phyloP scores from a whole-genome alignment of 2,888 invertebrate species.

The Phaonia tiefii region DNA sequence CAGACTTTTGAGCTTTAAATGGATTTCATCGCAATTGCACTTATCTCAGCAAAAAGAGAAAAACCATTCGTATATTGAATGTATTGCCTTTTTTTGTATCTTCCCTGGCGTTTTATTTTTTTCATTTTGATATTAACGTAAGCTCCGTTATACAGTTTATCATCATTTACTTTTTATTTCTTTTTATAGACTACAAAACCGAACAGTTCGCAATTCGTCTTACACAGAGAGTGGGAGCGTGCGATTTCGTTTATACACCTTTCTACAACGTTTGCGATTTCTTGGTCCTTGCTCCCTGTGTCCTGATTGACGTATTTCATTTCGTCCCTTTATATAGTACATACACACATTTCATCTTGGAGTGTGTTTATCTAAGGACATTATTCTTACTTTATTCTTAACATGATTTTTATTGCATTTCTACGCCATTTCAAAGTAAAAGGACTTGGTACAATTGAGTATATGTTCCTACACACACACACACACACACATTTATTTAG shows the following conservation, averaged over 20 bases:
- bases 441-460: neutral
- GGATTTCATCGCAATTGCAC: slow-evolving; percentile 3
- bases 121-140: too few species aligned
- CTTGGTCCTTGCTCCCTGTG: neutral
- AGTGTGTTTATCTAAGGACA: slow-evolving; percentile 43
- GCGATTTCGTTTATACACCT: slow-evolving; percentile 8
- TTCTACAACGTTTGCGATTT: neutral
- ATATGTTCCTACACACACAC: too few species aligned
- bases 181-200: slow-evolving; percentile 36
- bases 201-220: too few species aligned
- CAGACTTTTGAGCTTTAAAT: slow-evolving; percentile 20
- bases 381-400: slow-evolving; percentile 48
- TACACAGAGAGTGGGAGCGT: too few species aligned
- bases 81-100: slow-evolving; percentile 12
- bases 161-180: slow-evolving; percentile 42
- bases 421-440: slow-evolving; percentile 37
- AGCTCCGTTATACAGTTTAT: slow-evolving; percentile 44
- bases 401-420: slow-evolving; percentile 55
- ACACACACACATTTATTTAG: too few species aligned
- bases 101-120: neutral
- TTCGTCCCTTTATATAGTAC: too few species aligned
- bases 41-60: neutral
- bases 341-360: neutral
- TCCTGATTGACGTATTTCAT: slow-evolving; percentile 5
- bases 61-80: slow-evolving; percentile 1